Conservation (phyloP, 1,140 invertebrate genomes). For the Pristionchus pacificus region DNA sequence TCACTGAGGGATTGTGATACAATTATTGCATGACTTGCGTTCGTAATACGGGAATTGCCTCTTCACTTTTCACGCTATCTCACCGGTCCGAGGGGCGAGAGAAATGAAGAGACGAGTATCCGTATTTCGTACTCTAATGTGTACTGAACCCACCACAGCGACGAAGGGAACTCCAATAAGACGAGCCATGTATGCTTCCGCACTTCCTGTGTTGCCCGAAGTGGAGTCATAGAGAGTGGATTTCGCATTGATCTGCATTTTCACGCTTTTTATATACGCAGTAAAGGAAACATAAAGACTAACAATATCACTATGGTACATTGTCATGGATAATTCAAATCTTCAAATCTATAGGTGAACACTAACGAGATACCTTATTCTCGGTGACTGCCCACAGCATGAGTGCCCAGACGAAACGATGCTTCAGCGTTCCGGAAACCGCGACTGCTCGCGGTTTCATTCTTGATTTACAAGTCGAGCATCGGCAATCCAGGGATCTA, state of each 20-base stretch:
- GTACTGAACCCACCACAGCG: conserved; percentile 13
- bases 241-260: too few species aligned
- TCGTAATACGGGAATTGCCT: too few species aligned
- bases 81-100: too few species aligned
- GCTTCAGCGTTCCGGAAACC: conserved; percentile 38
- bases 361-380: conserved; percentile 23
- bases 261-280: too few species aligned
- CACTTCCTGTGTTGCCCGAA: conserved; percentile 37
- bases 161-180: conserved; percentile 35
- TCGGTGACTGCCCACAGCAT: conserved; percentile 41
- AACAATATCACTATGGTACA: not conserved
- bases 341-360: not conserved
- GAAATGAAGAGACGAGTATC: too few species aligned
- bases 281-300: not conserved
- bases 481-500: conserved; percentile 2
- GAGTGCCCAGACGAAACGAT: conserved; percentile 42
- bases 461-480: conserved; percentile 35
- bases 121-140: too few species aligned
- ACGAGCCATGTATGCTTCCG: conserved; percentile 34
- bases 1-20: too few species aligned
- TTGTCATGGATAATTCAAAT: not conserved
- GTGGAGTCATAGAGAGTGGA: conserved; percentile 42
- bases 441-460: conserved; percentile 31
- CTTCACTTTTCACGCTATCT: too few species aligned
- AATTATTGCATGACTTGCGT: too few species aligned